Percentiles rank a stretch among this genome's conserved stretches.
Conservation (phyloP, 2,888 invertebrate species). For the Lasius fuliginosus region DNA sequence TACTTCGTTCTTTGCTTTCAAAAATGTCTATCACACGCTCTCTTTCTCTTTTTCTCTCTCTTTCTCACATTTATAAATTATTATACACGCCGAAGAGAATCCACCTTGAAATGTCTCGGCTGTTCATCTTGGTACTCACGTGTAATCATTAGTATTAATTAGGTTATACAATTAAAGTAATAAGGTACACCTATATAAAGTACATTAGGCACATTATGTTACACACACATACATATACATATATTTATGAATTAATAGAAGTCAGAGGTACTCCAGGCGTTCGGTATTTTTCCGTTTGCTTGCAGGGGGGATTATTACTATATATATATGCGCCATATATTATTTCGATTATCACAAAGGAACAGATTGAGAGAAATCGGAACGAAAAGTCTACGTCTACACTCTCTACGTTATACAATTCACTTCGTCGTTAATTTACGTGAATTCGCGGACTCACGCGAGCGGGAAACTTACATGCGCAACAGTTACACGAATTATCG, state of each 20-base stretch:
- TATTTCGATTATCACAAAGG: slow-evolving; percentile 1
- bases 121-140: slow-evolving; percentile 47
- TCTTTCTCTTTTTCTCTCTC: slow-evolving; percentile 29
- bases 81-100: slow-evolving; percentile 58
- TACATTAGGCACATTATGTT: slow-evolving; percentile 34
- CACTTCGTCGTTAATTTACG: slow-evolving; percentile 27
- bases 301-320: slow-evolving; percentile 23
- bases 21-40: slow-evolving; percentile 41
- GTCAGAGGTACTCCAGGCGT: slow-evolving; percentile 42
- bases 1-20: slow-evolving; percentile 59
- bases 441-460: slow-evolving; percentile 27
- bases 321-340: neutral
- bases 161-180: slow-evolving; percentile 68
- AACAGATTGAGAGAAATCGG: slow-evolving; percentile 44
- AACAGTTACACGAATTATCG: slow-evolving; percentile 8
- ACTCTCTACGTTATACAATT: slow-evolving; percentile 37
- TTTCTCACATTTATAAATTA: slow-evolving; percentile 60
- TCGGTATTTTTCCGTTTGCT: slow-evolving; percentile 14
- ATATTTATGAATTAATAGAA: slow-evolving; percentile 65
- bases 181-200: slow-evolving; percentile 50
- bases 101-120: slow-evolving; percentile 23
- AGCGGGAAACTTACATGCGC: neutral
- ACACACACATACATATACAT: slow-evolving; percentile 38
- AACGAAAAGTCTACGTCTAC: slow-evolving; percentile 36
- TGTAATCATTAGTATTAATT: slow-evolving; percentile 53